Base-by-base conservation (phyloP, 2,888 invertebrate species). In the Epinotia ramella region DNA sequence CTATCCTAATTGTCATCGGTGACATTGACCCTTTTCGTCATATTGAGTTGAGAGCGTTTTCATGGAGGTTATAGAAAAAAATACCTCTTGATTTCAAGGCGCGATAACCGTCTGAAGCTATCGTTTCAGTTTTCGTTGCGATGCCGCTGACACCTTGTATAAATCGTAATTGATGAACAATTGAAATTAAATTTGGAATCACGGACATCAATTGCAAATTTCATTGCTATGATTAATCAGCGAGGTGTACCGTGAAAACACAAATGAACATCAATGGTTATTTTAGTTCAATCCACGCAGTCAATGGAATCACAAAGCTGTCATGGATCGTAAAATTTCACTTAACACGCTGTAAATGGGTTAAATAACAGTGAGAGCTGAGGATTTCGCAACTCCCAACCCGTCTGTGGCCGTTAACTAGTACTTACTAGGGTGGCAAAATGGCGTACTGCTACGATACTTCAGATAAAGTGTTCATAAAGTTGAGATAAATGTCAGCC, bases 381-480 rank as follows among this genome's bases (percentile, higher is more conserved):
- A 59, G 59, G 24, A 28, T 65, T 65, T 65, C 57, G 18, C 53
- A 18, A 46, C 18, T 53, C 20, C 9, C 20, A 65, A 49, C 57
- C 68, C 60, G 9, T 62, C 12, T 65, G 59, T 70, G 59, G 16
- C 59, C 59, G 59, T 70, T 75, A 70, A 65, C 59, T 75, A 70
- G 65, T 60, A 70, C 74, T 75, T 63, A 68, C 68, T 69, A 63
- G 70, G 73, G 53, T 71, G 46, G 9, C 65, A 71, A 66, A 75
- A 65, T 65, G 53, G 70, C 53, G 70, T 56, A 65, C 70, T 66
- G 53, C 33, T 46, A n/a, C 70, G 69, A 65, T 66, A 56, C 60
- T 71, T 75, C 53, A 71, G 75, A 66, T 33, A 66, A 75, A 75
- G 75, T 60, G 65, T 66, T 70, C 60, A 75, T 75, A 75, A 74